Evolutionary conservation across 2,888 invertebrate genomes (phyloP).

Genomic region (Eupithecia inturbata): DNA sequence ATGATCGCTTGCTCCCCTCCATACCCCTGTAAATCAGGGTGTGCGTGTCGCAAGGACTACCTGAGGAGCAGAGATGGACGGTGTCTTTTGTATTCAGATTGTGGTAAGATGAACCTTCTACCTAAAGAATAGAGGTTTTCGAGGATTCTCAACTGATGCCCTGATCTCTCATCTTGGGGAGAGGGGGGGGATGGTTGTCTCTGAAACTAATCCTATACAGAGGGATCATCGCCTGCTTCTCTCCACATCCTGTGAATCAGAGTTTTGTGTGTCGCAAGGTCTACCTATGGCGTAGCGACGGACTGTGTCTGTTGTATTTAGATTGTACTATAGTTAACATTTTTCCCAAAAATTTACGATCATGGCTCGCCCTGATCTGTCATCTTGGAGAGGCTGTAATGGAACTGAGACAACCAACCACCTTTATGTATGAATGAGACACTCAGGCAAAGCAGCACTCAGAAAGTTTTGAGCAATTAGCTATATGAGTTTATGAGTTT

Average conservation of each 20-base stretch:
- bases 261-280: too few relatives aligned
- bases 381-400: background rate
- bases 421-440: too few relatives aligned
- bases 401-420: background rate
- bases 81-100: slow-evolving; percentile 45
- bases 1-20: slow-evolving; percentile 51
- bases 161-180: background rate
- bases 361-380: too few relatives aligned
- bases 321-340: too few relatives aligned
- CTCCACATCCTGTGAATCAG: background rate
- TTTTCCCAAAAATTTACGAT: background rate
- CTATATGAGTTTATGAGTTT: background rate
- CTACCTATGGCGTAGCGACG: too few relatives aligned
- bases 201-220: background rate
- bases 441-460: background rate
- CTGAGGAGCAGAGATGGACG: slow-evolving; percentile 34
- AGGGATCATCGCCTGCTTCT: background rate
- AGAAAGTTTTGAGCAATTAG: background rate
- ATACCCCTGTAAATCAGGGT: slow-evolving; percentile 59
- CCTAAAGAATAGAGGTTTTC: background rate
- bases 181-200: background rate
- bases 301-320: too few relatives aligned
- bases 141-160: background rate
- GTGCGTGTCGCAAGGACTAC: slow-evolving; percentile 54
- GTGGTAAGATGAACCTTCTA: slow-evolving; percentile 50